Conservation (phyloP, 2,113 vertebrate species). For the Pituophis catenifer region DNA sequence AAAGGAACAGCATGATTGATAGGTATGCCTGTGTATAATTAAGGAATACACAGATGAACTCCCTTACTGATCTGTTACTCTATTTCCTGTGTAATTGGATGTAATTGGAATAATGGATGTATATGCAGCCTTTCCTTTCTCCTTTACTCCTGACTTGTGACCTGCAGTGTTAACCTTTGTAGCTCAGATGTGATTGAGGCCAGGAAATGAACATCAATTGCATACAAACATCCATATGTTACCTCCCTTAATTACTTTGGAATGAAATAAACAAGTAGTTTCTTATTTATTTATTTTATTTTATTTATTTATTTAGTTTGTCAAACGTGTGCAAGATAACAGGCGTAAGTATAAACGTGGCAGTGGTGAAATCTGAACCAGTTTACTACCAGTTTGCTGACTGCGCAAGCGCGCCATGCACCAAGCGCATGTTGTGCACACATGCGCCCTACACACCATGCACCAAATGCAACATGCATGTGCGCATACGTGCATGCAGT, state of each 20-base stretch:
- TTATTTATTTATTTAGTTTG: too few species aligned
- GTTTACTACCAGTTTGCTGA: too few species aligned
- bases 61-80: not conserved
- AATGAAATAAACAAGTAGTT: not conserved
- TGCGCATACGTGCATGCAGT: too few species aligned
- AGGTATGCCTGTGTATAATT: not conserved
- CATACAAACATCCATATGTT: not conserved
- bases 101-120: slow-evolving; percentile 1
- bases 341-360: too few species aligned
- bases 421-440: too few species aligned
- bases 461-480: too few species aligned
- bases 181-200: not conserved
- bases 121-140: not conserved
- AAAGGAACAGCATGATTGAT: not conserved
- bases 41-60: not conserved
- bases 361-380: too few species aligned
- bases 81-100: slow-evolving; percentile 3
- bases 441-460: too few species aligned
- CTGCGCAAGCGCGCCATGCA: too few species aligned
- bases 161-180: slow-evolving; percentile 3
- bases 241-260: not conserved
- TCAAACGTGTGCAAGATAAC: too few species aligned
- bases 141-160: not conserved
- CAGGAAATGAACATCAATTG: not conserved
- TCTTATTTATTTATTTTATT: too few species aligned